A percentile compares a stretch with the other conserved stretches of the same genome.
Evolutionary conservation across 2,888 invertebrate species (phyloP).

Genomic region (Glomeris marginata): DNA sequence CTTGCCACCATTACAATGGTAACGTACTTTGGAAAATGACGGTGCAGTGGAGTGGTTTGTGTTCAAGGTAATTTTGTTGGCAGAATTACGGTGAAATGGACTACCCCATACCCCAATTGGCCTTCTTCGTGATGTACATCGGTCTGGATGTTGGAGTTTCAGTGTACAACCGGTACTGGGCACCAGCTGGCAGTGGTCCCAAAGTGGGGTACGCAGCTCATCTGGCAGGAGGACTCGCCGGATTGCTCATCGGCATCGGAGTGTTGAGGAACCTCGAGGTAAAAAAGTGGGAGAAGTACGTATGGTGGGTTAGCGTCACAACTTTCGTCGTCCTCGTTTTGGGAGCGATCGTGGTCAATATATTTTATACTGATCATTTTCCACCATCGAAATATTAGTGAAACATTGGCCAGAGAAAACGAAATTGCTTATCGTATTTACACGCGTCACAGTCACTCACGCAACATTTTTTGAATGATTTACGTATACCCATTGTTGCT

Average conservation of each 20-base stretch:
- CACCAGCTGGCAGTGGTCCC: constrained; percentile 37
- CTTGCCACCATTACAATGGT: constrained; percentile 81
- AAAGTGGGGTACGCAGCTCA: constrained; percentile 74
- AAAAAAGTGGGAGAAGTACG: constrained; percentile 58
- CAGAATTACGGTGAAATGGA: constrained; percentile 98
- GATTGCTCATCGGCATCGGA: constrained; percentile 65
- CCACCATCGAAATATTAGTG: no score
- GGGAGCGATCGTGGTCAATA: constrained; percentile 38
- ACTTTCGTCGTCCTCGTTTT: constrained; percentile 53
- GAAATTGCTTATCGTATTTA: no score
- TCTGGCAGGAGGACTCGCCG: constrained; percentile 77
- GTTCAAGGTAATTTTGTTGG: not conserved
- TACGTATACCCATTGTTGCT: no score
- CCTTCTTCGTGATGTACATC: constrained; percentile 65
- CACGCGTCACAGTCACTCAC: no score
- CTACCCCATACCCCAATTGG: constrained; percentile 66
- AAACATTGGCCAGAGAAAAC: no score
- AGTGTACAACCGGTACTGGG: constrained; percentile 69
- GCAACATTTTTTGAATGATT: no score
- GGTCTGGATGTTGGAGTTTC: constrained; percentile 76
- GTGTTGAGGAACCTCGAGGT: constrained; percentile 67
- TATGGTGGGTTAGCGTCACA: constrained; percentile 68
- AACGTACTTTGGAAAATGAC: constrained; percentile 21
- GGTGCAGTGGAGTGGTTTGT: not conserved
- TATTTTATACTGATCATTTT: no score